These are phyloP conservation scores for Perca flavescens DNA, from an alignment of 2,113 vertebrate genomes.

Conservation along the genomic window DNA sequence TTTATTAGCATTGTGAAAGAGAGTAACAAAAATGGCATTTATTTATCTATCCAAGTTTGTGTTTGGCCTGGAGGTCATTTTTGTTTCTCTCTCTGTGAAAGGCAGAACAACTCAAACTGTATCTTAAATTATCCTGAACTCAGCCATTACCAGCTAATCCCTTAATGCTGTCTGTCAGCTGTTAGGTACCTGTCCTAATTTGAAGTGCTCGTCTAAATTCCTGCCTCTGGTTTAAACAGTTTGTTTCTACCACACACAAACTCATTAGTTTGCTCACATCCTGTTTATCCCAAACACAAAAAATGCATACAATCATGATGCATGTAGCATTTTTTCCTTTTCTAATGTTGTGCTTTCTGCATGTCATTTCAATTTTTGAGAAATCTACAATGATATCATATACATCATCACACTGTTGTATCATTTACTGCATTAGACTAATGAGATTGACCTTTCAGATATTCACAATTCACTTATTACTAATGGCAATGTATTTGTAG, in stretches of 20 bases:
- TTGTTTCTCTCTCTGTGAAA: neutral
- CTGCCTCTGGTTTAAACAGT: neutral
- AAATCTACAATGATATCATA: neutral
- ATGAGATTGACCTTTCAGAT: neutral
- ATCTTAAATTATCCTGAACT: slow-evolving; percentile 28
- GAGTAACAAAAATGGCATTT: neutral
- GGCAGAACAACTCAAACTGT: neutral
- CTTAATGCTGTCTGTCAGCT: slow-evolving; percentile 25
- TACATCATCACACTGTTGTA: neutral
- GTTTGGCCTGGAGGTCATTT: slow-evolving; percentile 7
- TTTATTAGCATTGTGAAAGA: neutral
- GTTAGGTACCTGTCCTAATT: neutral
- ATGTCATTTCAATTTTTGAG: neutral
- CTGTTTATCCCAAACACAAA: slow-evolving; percentile 33
- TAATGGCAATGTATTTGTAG: neutral
- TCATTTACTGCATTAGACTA: neutral
- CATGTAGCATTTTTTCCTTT: neutral
- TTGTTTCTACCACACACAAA: neutral
- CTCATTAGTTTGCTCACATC: slow-evolving; percentile 23
- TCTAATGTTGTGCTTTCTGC: neutral
- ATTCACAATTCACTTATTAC: neutral
- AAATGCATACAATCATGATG: slow-evolving; percentile 3
- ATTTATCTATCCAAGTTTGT: neutral
- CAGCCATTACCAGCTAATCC: slow-evolving; percentile 30
- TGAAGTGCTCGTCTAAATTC: neutral